Evolutionary conservation across 64 coral and sea anemone genomes (phyloP).

Genomic region (Anthopleura sola): DNA sequence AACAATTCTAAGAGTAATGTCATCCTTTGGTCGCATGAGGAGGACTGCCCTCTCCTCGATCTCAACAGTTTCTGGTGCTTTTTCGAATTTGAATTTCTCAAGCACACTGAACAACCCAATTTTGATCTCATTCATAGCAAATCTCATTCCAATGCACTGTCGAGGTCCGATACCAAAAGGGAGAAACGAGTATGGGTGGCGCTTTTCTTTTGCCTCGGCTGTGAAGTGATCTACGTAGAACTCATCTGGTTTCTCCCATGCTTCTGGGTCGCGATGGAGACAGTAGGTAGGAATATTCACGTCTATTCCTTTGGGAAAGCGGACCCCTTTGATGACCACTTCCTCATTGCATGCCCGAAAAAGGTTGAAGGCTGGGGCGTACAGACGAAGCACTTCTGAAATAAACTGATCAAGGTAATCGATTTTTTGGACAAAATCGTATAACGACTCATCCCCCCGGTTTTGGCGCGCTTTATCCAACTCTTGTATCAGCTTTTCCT

Average conservation of each 20-base stretch:
- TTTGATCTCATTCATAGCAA: constrained; percentile 75
- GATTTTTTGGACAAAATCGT: constrained; percentile 50
- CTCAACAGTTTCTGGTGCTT: constrained; percentile 47
- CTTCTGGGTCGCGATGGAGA: constrained; percentile 73
- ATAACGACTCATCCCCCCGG: constrained; percentile 34
- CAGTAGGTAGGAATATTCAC: constrained; percentile 56
- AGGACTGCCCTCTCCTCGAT: constrained; percentile 49
- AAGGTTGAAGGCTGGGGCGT: constrained; percentile 36
- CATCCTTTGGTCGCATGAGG: constrained; percentile 50
- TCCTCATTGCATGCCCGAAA: constrained; percentile 39
- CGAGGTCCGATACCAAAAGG: constrained; percentile 78
- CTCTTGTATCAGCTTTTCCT: constrained; percentile 68
- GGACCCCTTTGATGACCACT: constrained; percentile 34
- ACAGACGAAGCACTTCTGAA: constrained; percentile 57
- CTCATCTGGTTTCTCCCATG: constrained; percentile 65
- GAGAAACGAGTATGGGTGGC: constrained; percentile 65
- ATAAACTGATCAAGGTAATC: constrained; percentile 72
- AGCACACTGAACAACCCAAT: constrained; percentile 46
- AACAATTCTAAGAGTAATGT: constrained; percentile 50
- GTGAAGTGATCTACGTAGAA: constrained; percentile 78
- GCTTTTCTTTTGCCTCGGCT: constrained; percentile 54
- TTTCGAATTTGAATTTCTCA: constrained; percentile 63
- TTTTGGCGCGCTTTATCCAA: constrained; percentile 49
- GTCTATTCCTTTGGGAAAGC: constrained; percentile 57
- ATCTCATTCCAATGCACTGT: constrained; percentile 74